These are phyloP conservation scores for Lophius americanus DNA, from an alignment of 2,797 vertebrate genomes.

Conservation along the genomic window DNA sequence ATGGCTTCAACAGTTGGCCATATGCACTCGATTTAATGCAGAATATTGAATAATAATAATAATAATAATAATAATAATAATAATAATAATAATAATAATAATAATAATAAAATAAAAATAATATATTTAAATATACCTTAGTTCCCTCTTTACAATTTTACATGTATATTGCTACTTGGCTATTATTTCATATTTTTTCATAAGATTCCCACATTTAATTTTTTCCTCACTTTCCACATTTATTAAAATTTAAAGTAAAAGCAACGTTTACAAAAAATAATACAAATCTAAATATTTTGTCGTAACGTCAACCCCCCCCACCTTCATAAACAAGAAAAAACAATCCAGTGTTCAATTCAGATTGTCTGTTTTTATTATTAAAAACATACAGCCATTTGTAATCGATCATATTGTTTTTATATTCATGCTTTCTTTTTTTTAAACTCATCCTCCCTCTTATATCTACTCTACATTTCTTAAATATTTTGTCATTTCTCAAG, in stretches of 20 bases:
- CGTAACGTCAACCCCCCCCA: background rate
- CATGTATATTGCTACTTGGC: background rate
- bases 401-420: background rate
- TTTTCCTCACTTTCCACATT: background rate
- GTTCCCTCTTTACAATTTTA: background rate
- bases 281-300: background rate
- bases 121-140: background rate
- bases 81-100: constrained; percentile 5
- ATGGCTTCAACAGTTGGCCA: background rate
- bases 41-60: background rate
- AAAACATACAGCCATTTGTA: background rate
- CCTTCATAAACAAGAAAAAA: background rate
- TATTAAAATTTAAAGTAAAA: background rate
- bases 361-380: background rate
- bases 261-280: background rate
- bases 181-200: background rate
- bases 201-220: constrained; percentile 3
- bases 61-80: constrained; percentile 3
- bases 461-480: constrained; percentile 4
- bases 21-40: background rate
- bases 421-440: background rate
- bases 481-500: constrained; percentile 4
- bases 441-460: background rate
- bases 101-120: background rate
- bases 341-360: background rate